Conservation (phyloP, 2,113 vertebrate species). For the Panthera tigris region DNA sequence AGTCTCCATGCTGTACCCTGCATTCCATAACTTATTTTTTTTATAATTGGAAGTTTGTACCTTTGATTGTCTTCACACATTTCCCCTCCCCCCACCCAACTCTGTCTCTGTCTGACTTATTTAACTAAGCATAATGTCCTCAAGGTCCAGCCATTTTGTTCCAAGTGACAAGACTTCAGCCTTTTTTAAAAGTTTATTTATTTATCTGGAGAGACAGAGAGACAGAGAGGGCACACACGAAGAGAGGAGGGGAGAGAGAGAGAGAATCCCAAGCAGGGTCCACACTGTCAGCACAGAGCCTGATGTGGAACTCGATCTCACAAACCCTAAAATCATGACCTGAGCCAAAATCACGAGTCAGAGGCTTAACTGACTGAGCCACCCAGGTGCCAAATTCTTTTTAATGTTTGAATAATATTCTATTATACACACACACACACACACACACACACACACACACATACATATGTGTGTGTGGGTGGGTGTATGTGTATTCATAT, state of each 20-base stretch:
- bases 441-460: no score
- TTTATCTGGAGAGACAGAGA: no score
- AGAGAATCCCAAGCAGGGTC: no score
- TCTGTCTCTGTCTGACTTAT: not conserved
- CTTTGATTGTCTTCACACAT: not conserved
- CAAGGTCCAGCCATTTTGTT: not conserved
- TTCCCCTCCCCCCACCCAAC: not conserved
- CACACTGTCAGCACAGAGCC: no score
- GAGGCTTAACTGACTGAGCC: no score
- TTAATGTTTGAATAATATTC: not conserved
- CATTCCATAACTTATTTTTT: not conserved
- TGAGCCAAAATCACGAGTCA: no score
- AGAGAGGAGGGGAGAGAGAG: no score
- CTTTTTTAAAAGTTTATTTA: no score
- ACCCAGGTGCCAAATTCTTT: not conserved
- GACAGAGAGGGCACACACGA: no score
- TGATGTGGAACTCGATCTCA: no score
- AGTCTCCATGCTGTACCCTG: not conserved
- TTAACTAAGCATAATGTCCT: not conserved
- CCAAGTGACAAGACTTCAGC: not conserved
- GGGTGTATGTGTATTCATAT: not conserved
- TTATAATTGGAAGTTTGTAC: not conserved
- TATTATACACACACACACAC: not conserved
- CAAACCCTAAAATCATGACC: no score
- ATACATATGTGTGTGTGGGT: fast-evolving